Evolutionary conservation across 64 coral and sea anemone species (phyloP).

Genomic region (Montipora sp.): DNA sequence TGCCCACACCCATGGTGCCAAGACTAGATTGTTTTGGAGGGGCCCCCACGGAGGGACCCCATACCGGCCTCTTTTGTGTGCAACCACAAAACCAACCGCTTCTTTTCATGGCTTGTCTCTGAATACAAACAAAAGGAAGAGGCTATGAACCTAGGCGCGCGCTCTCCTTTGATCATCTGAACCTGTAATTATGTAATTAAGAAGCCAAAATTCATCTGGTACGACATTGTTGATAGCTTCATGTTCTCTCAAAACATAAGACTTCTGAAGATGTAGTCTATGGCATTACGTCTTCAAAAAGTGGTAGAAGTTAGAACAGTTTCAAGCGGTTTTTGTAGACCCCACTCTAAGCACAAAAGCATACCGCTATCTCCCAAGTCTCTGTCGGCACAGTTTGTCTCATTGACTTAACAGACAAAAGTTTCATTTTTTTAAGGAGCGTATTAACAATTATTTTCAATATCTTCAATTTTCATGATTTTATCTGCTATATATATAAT

Average conservation of each 20-base stretch:
- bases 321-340: not conserved
- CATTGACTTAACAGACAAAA: constrained; percentile 40
- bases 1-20: not conserved
- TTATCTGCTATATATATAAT: constrained; percentile 16
- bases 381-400: constrained; percentile 38
- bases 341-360: constrained; percentile 39
- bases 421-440: constrained; percentile 31
- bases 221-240: not conserved
- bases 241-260: not conserved
- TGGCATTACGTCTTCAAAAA: not conserved
- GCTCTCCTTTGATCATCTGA: constrained; percentile 41
- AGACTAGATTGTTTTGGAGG: constrained; percentile 1
- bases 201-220: constrained; percentile 35
- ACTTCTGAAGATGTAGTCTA: not conserved
- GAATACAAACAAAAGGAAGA: constrained; percentile 39
- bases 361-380: constrained; percentile 35
- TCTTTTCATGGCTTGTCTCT: not conserved
- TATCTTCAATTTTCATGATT: constrained; percentile 47
- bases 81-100: constrained; percentile 38
- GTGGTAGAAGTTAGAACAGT: not conserved
- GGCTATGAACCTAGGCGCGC: not conserved
- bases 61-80: constrained; percentile 42
- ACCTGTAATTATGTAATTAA: constrained; percentile 57
- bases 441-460: constrained; percentile 51
- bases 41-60: constrained; percentile 16